Evolutionary conservation across 2,797 vertebrate genomes (phyloP).

Genomic region (Xiphophorus birchmanni): DNA sequence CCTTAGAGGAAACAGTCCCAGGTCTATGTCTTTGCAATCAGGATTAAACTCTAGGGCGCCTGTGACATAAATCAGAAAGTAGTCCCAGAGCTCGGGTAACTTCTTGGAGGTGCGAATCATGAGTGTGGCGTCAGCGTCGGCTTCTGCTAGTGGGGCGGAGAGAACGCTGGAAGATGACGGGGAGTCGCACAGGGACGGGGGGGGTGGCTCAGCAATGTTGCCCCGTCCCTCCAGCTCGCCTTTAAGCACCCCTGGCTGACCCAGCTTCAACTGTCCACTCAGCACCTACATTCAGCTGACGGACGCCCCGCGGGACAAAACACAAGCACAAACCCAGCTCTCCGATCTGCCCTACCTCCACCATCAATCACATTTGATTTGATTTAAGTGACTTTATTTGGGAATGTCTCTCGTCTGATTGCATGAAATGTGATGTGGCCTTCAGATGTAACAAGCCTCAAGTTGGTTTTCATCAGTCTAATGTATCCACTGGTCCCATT

Average conservation of each 20-base stretch:
- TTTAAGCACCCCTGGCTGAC: slow-evolving; percentile 46
- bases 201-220: slow-evolving; percentile 17
- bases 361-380: neutral
- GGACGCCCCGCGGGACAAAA: slow-evolving; percentile 44
- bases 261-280: slow-evolving; percentile 57
- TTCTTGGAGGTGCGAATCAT: slow-evolving; percentile 74
- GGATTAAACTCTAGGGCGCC: slow-evolving; percentile 77
- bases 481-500: neutral
- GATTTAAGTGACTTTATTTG: neutral
- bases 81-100: slow-evolving; percentile 78
- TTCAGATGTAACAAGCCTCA: neutral
- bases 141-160: slow-evolving; percentile 1
- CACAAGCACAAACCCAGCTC: slow-evolving; percentile 44
- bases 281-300: slow-evolving; percentile 71
- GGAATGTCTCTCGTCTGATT: neutral
- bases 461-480: neutral
- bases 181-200: slow-evolving; percentile 13
- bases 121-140: slow-evolving; percentile 11
- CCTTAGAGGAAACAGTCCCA: slow-evolving; percentile 75
- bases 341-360: slow-evolving; percentile 6
- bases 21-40: slow-evolving; percentile 66
- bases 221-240: slow-evolving; percentile 29
- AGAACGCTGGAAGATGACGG: neutral
- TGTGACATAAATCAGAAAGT: slow-evolving; percentile 76
- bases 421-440: neutral